Evolutionary conservation across 1,140 invertebrate genomes (phyloP), one percentile per base, ranked within the genome.

Genomic region (Armadillidium nasatum): DNA sequence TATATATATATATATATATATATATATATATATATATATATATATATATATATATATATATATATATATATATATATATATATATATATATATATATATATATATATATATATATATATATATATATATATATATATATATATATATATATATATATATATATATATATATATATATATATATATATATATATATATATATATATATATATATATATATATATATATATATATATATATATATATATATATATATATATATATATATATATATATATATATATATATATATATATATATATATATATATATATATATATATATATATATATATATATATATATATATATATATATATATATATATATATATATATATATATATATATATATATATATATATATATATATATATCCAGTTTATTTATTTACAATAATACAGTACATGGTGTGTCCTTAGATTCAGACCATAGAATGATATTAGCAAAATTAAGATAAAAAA

Each of bases 331-430:
- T 69, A 69, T 69, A 69, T 69, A 69, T 69, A 69, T 69, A 69
- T 69, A 69, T 69, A 69, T 69, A 23, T 69, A 69, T 69, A 69
- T 69, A 69, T 69, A 69, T 69, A 69, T 19, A n/a, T 69, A 69
- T 69, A 69, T 69, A 69, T 69, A 69, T 69, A 69, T 69, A 23
- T 10, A 69, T 69, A 69, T 69, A 21, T 69, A 69, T 69, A 69
- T 69, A 69, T 69, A 19, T 19, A 19, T 19, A 19, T 19, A 69
- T 69, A 69, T 69, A 69, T 9, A 50, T 50, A 50, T 50, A 15
- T 50, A 50, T 50, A 50, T 50, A 50, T 50, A 50, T 50, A 50
- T 50, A 50, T 50, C 9, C 15, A 50, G 15, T 50, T 10, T 50
- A 50, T 50, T 10, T 50, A 50, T 50, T 10, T 50, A 50, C 21